A percentile compares a stretch with the other conserved stretches of the same genome.
Conservation (phyloP, 2,113 vertebrate genomes). For the Tupaia chinensis region DNA sequence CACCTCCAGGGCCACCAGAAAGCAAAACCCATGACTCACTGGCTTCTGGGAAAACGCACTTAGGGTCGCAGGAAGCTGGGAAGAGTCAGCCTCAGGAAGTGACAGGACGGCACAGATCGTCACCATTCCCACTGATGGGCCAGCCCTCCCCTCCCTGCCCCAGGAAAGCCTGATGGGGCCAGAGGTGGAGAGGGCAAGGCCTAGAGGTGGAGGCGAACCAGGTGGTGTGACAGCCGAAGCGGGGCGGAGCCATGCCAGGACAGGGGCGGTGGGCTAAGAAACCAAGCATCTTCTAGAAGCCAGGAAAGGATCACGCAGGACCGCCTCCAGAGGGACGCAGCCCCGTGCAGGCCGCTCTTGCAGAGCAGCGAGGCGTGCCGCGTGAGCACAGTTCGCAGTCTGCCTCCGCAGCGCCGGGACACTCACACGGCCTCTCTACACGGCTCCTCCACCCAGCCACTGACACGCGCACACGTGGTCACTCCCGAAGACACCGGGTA, state of each 20-base stretch:
- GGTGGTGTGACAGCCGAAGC: neutral
- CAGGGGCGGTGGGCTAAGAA: neutral
- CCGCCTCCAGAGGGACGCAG: neutral
- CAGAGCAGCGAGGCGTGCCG: too few species aligned
- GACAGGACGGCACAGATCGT: neutral
- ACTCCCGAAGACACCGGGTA: fast-evolving
- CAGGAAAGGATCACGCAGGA: neutral
- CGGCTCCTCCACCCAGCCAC: fast-evolving
- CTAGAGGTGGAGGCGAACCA: fast-evolving
- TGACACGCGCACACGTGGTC: fast-evolving
- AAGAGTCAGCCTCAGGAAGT: neutral
- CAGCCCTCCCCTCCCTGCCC: neutral
- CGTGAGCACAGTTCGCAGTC: neutral
- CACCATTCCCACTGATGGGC: too few species aligned
- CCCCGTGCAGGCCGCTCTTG: neutral
- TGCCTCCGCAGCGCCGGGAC: neutral
- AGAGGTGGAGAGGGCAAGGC: neutral
- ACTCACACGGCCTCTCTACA: neutral
- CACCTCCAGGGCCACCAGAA: neutral
- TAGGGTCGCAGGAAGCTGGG: neutral
- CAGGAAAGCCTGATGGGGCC: neutral
- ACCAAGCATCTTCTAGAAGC: too few species aligned
- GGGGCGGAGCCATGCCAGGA: too few species aligned
- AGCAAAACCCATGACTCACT: neutral
- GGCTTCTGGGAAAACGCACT: neutral